phyloP scores from a whole-genome alignment of 2,113 vertebrate species.

The Laterallus jamaicensis region DNA sequence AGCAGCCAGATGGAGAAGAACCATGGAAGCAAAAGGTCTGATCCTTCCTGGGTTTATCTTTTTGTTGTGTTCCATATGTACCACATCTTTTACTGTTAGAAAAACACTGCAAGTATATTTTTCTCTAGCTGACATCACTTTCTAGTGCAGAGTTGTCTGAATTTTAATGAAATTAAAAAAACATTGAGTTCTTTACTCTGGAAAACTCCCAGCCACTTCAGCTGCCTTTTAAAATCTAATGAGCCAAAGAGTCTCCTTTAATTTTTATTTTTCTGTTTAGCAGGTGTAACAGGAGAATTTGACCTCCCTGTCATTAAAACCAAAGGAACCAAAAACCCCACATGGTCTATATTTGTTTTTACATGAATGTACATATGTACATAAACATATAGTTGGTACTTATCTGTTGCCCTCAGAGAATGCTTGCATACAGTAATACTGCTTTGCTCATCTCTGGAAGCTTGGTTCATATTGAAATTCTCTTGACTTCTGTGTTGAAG shows the following conservation, averaged over 20 bases:
- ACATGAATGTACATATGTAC: accelerated
- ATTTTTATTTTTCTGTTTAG: not conserved
- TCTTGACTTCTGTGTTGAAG: not conserved
- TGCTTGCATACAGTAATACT: not conserved
- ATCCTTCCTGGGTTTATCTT: not conserved
- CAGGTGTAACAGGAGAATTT: not conserved
- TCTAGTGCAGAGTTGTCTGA: not conserved
- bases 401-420: not conserved
- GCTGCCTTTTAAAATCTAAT: not conserved
- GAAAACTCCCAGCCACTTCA: not conserved
- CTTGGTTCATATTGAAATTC: not conserved
- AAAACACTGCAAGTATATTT: not conserved
- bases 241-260: not conserved
- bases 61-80: not conserved
- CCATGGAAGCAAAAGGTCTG: not conserved
- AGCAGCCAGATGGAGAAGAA: not conserved
- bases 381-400: not conserved
- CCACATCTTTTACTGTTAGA: not conserved
- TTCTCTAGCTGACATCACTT: not conserved
- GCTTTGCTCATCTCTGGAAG: not conserved
- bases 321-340: not conserved
- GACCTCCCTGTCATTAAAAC: not conserved
- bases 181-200: not conserved
- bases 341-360: not conserved
- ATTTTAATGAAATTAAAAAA: not conserved